Percentiles rank a stretch among this genome's conserved stretches.
These are phyloP conservation scores for Aythya baeri DNA, from an alignment of 2,113 vertebrate species.

Conservation along the genomic window DNA sequence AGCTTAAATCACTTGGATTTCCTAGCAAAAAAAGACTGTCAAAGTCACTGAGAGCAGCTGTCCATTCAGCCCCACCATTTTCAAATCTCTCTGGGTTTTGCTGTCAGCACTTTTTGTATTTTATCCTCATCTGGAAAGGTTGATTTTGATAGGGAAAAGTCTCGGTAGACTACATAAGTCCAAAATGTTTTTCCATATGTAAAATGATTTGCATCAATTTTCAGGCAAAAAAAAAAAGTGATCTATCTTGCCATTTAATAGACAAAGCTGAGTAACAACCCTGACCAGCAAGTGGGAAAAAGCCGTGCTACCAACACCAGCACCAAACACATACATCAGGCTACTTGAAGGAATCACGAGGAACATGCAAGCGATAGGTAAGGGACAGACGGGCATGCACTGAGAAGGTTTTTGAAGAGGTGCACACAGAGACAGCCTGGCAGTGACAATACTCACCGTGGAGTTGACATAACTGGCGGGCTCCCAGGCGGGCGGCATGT, in stretches of 20 bases:
- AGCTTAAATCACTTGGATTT: slow-evolving; percentile 1
- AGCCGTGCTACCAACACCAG: not conserved
- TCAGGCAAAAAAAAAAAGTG: not conserved
- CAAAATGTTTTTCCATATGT: not conserved
- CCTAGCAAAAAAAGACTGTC: not conserved
- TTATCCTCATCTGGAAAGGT: not conserved
- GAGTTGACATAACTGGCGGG: slow-evolving; percentile 71
- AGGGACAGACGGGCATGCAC: not conserved
- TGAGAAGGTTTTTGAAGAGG: not conserved
- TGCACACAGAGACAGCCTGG: fast-evolving
- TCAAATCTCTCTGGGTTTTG: not conserved
- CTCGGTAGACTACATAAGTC: not conserved
- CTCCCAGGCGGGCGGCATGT: slow-evolving; percentile 77
- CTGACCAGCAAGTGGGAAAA: not conserved
- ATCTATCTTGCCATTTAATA: not conserved
- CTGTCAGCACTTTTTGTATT: slow-evolving; percentile 24
- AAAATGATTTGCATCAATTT: not conserved
- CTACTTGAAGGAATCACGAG: not conserved
- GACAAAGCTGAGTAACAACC: not conserved
- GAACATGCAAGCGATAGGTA: not conserved
- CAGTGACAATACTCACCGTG: slow-evolving; percentile 70
- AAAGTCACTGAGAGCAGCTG: slow-evolving; percentile 13
- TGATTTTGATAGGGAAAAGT: not conserved
- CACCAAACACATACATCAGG: not conserved
- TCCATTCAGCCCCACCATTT: not conserved